These are phyloP conservation scores for Castor canadensis DNA, from an alignment of 2,113 vertebrate genomes.

Conservation along the genomic window DNA sequence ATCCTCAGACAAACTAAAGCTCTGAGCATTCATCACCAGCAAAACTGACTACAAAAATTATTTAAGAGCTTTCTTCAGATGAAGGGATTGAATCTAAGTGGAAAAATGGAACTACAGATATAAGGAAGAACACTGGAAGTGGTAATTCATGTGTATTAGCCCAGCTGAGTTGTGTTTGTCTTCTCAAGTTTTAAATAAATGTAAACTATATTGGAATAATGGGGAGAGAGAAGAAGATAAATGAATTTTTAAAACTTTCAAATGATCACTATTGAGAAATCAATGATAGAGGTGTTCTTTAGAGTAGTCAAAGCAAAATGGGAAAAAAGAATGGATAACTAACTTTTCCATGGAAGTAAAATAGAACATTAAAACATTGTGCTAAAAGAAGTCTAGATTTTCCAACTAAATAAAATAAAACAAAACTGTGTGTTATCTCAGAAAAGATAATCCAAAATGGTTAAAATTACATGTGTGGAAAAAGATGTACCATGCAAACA, in stretches of 20 bases:
- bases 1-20: too few relatives aligned
- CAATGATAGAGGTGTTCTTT: not conserved
- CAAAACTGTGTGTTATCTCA: too few relatives aligned
- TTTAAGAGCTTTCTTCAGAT: not conserved
- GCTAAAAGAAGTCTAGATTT: not conserved
- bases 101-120: not conserved
- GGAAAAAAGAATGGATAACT: not conserved
- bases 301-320: not conserved
- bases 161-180: not conserved
- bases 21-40: not conserved
- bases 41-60: not conserved
- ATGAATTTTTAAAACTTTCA: too few relatives aligned
- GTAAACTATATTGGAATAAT: not conserved
- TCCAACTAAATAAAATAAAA: not conserved
- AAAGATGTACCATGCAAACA: too few relatives aligned
- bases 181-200: conserved; percentile 10
- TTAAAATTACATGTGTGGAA: not conserved
- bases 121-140: not conserved
- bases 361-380: not conserved
- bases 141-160: not conserved
- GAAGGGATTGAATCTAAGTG: not conserved
- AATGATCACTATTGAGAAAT: not conserved
- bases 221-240: not conserved
- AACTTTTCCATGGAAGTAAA: not conserved
- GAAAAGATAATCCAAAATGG: too few relatives aligned